These are phyloP conservation scores for Acrossocheilus wenchowensis DNA, from an alignment of 2,797 vertebrate species.

Conservation along the genomic window DNA sequence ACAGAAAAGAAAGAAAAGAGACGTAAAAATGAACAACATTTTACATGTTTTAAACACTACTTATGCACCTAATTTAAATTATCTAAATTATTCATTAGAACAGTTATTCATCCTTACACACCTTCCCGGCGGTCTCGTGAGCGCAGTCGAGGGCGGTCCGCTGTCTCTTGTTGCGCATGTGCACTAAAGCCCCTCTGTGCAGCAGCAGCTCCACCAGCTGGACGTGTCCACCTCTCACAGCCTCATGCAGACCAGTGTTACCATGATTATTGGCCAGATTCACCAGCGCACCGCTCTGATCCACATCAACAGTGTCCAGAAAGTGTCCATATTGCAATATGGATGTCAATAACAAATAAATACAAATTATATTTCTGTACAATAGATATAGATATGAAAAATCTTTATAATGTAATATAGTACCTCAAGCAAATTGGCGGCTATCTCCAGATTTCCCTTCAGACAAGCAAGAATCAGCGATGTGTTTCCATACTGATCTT, in stretches of 20 bases:
- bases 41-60: not conserved
- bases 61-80: not conserved
- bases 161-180: slow-evolving; percentile 84
- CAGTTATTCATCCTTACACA: slow-evolving; percentile 1
- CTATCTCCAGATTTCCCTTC: slow-evolving; percentile 82
- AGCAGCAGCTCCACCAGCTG: slow-evolving; percentile 87
- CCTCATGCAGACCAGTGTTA: slow-evolving; percentile 91
- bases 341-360: not conserved
- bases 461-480: slow-evolving; percentile 88
- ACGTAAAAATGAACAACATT: too few relatives aligned
- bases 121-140: slow-evolving; percentile 81
- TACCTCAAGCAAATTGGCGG: slow-evolving; percentile 85
- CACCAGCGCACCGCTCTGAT: slow-evolving; percentile 83
- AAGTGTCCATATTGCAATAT: not conserved
- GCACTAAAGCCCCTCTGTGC: slow-evolving; percentile 77
- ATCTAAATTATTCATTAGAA: not conserved
- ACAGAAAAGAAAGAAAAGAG: too few relatives aligned
- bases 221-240: slow-evolving; percentile 77
- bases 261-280: slow-evolving; percentile 86
- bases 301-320: not conserved
- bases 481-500: slow-evolving; percentile 91
- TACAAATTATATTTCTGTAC: not conserved
- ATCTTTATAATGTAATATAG: not conserved
- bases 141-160: slow-evolving; percentile 85
- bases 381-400: not conserved